Percentiles rank a stretch among this genome's conserved stretches.
Evolutionary conservation across 2,113 vertebrate species (phyloP).

Genomic region (Chloropsis cyanopogon): DNA sequence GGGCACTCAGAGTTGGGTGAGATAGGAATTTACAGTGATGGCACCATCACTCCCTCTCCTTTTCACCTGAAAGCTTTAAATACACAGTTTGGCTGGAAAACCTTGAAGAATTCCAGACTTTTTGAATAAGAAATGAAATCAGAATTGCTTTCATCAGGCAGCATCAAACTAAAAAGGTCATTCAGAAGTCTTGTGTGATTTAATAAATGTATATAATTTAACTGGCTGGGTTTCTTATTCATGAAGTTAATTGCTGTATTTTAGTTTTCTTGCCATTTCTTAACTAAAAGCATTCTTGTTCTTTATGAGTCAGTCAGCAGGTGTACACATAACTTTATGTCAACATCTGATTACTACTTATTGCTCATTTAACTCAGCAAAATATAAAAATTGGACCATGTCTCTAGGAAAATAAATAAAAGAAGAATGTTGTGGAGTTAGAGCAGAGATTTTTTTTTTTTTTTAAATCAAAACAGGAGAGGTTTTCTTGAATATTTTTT

Average conservation of each 20-base stretch:
- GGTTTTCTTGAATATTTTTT: constrained; percentile 53
- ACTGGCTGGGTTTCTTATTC: constrained; percentile 35
- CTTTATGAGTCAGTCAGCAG: constrained; percentile 59
- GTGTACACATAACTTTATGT: constrained; percentile 57
- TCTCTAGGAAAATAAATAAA: constrained; percentile 59
- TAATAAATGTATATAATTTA: constrained; percentile 29
- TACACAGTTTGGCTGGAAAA: background rate
- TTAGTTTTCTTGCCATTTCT: constrained; percentile 30
- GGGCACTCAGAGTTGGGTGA: background rate
- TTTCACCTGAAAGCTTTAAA: background rate
- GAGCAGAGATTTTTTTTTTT: background rate
- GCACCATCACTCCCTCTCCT: background rate
- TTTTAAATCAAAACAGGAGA: constrained; percentile 10
- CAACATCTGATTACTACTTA: constrained; percentile 58
- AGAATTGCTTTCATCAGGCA: background rate
- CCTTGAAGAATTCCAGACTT: background rate
- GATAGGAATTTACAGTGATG: background rate
- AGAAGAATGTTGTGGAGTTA: constrained; percentile 13
- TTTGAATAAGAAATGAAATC: background rate
- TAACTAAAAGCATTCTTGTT: constrained; percentile 51
- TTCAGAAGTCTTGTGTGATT: constrained; percentile 35
- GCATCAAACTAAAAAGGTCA: constrained; percentile 46
- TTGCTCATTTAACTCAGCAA: constrained; percentile 51
- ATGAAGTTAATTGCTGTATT: constrained; percentile 8
- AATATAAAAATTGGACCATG: constrained; percentile 25